These are phyloP conservation scores for Pimpla rufipes DNA, from an alignment of 2,888 invertebrate species.

Conservation along the genomic window DNA sequence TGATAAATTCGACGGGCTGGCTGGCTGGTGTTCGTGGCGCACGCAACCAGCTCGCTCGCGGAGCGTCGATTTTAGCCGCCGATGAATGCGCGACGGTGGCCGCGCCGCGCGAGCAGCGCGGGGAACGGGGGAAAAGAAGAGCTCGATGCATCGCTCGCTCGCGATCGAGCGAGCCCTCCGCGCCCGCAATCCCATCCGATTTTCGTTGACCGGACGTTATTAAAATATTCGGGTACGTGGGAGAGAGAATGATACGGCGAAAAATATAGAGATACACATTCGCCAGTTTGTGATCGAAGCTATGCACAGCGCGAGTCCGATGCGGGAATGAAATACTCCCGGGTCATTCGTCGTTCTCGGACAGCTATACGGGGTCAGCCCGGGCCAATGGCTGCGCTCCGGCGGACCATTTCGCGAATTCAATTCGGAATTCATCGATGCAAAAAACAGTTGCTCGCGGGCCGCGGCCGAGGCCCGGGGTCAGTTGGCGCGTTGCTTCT, in stretches of 20 bases:
- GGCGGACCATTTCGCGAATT: conserved; percentile 54
- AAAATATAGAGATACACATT: neutral
- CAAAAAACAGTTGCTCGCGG: conserved; percentile 6
- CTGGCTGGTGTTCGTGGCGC: conserved; percentile 61
- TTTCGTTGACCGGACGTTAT: conserved; percentile 75
- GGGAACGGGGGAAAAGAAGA: conserved; percentile 28
- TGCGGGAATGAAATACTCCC: conserved; percentile 55
- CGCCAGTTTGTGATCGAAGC: conserved; percentile 12
- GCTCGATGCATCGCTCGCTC: conserved; percentile 47
- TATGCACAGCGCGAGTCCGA: neutral
- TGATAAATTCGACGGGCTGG: conserved; percentile 75
- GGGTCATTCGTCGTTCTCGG: conserved; percentile 66
- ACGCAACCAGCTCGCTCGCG: neutral
- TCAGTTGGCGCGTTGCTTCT: too few relatives aligned
- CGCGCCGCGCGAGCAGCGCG: neutral
- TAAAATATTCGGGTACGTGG: conserved; percentile 74
- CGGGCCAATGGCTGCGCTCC: neutral
- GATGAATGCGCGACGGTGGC: neutral
- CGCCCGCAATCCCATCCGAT: conserved; percentile 30
- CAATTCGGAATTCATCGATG: conserved; percentile 63
- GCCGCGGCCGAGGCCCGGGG: neutral
- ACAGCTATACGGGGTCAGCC: conserved; percentile 6
- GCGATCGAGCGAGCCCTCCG: too few relatives aligned
- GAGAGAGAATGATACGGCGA: conserved; percentile 33
- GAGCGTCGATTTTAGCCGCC: conserved; percentile 30